A percentile compares a stretch with the other conserved stretches of the same genome.
phyloP scores from a whole-genome alignment of 2,888 invertebrate species.

The Eledone cirrhosa region DNA sequence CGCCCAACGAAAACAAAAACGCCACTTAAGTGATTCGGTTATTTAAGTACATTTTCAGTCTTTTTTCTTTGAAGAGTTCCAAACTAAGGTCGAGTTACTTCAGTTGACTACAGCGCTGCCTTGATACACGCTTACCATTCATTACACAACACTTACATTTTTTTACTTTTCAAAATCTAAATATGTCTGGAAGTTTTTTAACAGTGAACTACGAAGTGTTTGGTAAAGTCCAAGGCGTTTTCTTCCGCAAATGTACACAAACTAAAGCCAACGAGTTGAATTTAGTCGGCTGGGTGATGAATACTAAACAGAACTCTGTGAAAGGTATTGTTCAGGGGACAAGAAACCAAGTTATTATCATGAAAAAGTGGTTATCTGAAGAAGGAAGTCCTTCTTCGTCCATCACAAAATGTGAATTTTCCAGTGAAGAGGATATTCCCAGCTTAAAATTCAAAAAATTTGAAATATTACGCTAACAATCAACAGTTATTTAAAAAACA shows the following conservation, averaged over 20 bases:
- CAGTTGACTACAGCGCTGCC: too few species aligned
- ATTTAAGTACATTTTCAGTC: too few species aligned
- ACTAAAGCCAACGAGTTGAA: not conserved
- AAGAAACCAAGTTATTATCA: not conserved
- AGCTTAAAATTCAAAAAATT: not conserved
- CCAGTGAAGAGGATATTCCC: not conserved
- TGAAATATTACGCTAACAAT: not conserved
- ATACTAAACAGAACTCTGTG: not conserved
- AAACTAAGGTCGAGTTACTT: too few species aligned
- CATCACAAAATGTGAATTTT: slow-evolving; percentile 1
- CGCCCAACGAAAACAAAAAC: too few species aligned
- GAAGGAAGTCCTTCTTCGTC: not conserved
- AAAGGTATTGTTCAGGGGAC: not conserved
- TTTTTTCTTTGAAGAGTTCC: too few species aligned
- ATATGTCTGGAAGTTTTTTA: not conserved
- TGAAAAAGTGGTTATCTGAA: slow-evolving; percentile 1
- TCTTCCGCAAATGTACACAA: slow-evolving; percentile 1
- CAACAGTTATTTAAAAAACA: too few species aligned
- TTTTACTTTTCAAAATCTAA: too few species aligned
- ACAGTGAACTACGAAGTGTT: slow-evolving; percentile 18
- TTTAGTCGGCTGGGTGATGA: slow-evolving; percentile 22
- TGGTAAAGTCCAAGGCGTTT: slow-evolving; percentile 14
- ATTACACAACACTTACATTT: too few species aligned
- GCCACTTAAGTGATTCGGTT: too few species aligned
- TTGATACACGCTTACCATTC: too few species aligned